Evolutionary conservation across 1,140 invertebrate species (phyloP).

Genomic region (Dendrolimus kikuchii): DNA sequence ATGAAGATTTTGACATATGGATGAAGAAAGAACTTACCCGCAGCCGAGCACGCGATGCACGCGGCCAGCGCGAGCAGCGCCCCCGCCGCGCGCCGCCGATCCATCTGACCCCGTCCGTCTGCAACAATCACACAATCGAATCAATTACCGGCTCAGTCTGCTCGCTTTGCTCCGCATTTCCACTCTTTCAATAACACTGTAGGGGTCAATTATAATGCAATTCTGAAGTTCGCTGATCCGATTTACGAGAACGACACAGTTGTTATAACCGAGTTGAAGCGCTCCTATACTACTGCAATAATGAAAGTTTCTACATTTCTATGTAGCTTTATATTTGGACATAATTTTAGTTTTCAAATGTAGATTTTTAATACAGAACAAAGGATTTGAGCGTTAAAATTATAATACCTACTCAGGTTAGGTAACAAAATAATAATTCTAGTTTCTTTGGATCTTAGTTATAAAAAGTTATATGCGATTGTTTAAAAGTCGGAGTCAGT

Average conservation of each 20-base stretch:
- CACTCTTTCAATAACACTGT: conserved; percentile 7
- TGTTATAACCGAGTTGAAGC: background rate
- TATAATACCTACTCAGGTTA: too few relatives aligned
- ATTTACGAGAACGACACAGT: background rate
- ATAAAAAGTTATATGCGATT: too few relatives aligned
- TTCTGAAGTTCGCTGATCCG: conserved; percentile 1
- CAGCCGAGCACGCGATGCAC: conserved; percentile 56
- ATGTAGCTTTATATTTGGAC: too few relatives aligned
- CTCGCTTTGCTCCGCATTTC: conserved; percentile 4
- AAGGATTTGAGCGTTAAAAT: too few relatives aligned
- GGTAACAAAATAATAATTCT: too few relatives aligned
- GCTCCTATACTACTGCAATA: too few relatives aligned
- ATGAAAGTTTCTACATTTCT: too few relatives aligned
- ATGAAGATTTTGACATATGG: conserved; percentile 3
- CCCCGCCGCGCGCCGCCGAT: conserved; percentile 63
- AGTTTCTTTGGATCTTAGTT: too few relatives aligned
- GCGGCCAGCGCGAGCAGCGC: conserved; percentile 67
- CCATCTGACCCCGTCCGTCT: conserved; percentile 62
- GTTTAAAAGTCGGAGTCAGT: too few relatives aligned
- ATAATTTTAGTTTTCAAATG: too few relatives aligned
- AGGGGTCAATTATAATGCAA: conserved; percentile 5
- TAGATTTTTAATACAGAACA: too few relatives aligned
- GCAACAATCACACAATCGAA: conserved; percentile 41
- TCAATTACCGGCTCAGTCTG: conserved; percentile 21
- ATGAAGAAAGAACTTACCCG: conserved; percentile 30